Conservation (phyloP, 2,888 invertebrate species). For the Zele albiditarsus region DNA sequence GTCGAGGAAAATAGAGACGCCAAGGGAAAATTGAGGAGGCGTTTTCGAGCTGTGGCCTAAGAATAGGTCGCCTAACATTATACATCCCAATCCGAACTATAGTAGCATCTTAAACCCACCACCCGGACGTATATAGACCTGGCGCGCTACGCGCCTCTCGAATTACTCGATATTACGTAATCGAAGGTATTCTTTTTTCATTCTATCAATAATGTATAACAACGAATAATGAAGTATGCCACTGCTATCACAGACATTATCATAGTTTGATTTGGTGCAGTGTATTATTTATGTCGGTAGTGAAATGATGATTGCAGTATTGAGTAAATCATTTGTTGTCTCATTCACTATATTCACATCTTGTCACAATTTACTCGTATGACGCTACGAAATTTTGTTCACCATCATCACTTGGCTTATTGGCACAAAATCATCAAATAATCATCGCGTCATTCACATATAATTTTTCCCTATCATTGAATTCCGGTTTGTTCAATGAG, state of each 20-base stretch:
- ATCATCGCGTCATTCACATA: too few species aligned
- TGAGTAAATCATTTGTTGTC: neutral
- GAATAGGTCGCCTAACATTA: conserved; percentile 56
- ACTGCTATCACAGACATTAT: conserved; percentile 15
- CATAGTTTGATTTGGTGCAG: conserved; percentile 9
- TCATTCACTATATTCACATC: conserved; percentile 22
- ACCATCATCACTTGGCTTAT: conserved; percentile 1
- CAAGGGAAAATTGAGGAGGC: conserved; percentile 61
- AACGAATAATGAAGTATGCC: conserved; percentile 27
- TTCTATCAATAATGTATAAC: conserved; percentile 15
- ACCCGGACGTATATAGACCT: conserved; percentile 53
- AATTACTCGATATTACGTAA: conserved; percentile 64
- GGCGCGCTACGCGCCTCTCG: conserved; percentile 58
- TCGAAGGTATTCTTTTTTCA: conserved; percentile 44
- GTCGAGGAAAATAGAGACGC: conserved; percentile 41
- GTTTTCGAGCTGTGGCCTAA: conserved; percentile 58
- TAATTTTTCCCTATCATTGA: neutral
- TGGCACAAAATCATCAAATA: neutral
- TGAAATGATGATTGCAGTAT: neutral
- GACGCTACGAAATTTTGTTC: neutral
- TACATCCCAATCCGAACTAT: conserved; percentile 34
- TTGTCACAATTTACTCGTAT: neutral
- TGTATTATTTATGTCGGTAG: neutral
- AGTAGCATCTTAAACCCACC: conserved; percentile 33
- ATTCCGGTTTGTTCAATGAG: neutral